Evolutionary conservation across 35 echinoderm and acorn worm genomes (phyloP).

Genomic region (Ptychodera flava): DNA sequence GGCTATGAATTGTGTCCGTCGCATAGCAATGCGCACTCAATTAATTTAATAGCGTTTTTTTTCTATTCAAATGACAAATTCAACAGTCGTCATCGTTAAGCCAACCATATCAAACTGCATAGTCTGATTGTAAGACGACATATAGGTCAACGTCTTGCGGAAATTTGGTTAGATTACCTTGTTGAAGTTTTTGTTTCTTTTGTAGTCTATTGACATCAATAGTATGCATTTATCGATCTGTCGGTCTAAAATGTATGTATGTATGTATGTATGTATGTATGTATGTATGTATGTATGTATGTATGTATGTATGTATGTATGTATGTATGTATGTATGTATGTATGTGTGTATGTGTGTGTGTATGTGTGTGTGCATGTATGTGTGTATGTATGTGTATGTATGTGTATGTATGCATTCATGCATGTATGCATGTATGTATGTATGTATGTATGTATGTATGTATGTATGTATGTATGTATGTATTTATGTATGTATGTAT

Average conservation of each 20-base stretch:
- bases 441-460: background rate
- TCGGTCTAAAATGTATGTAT: background rate
- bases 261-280: background rate
- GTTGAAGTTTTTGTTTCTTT: too few relatives aligned
- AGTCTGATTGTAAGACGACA: too few relatives aligned
- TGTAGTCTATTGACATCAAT: too few relatives aligned
- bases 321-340: background rate
- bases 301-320: background rate
- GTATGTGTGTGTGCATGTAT: background rate
- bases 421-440: background rate
- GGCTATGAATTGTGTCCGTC: too few relatives aligned
- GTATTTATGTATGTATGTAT: constrained; percentile 24
- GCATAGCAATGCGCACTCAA: too few relatives aligned
- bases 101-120: too few relatives aligned
- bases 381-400: background rate
- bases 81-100: too few relatives aligned
- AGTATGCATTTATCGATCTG: too few relatives aligned
- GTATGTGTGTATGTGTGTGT: background rate
- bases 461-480: constrained; percentile 19
- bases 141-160: too few relatives aligned
- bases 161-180: too few relatives aligned
- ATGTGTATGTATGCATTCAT: background rate
- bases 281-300: background rate
- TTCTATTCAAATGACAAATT: too few relatives aligned
- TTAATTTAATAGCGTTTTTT: too few relatives aligned